Percentiles rank a stretch among this genome's conserved stretches.
Evolutionary conservation across 2,888 invertebrate species (phyloP).

Genomic region (Papilio demoleus): DNA sequence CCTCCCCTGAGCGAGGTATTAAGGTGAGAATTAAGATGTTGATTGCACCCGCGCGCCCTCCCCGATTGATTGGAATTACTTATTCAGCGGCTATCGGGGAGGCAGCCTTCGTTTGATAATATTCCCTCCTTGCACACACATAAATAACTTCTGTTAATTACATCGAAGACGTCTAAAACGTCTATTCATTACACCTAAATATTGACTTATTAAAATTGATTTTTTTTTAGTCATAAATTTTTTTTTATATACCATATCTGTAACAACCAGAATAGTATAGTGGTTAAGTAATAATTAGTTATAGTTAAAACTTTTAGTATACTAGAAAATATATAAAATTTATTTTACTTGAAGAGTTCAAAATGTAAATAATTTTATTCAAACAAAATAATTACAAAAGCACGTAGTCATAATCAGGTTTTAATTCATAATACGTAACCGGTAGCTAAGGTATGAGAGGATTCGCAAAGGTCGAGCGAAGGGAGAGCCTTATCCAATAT

Average conservation of each 20-base stretch:
- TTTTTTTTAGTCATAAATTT: no score
- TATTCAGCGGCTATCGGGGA: constrained; percentile 46
- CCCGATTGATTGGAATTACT: constrained; percentile 61
- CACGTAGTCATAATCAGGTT: constrained; percentile 40
- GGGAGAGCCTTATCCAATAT: constrained; percentile 81
- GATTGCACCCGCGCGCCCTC: constrained; percentile 48
- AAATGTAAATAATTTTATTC: constrained; percentile 5
- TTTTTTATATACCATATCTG: no score
- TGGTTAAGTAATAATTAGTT: no score
- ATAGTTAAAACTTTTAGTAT: no score
- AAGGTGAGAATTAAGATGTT: constrained; percentile 58
- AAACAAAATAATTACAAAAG: constrained; percentile 32
- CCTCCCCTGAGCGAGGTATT: constrained; percentile 45
- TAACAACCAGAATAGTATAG: no score
- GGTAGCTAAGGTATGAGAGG: constrained; percentile 48
- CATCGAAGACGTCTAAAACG: constrained; percentile 15
- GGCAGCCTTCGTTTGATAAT: constrained; percentile 28
- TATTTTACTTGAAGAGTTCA: no score
- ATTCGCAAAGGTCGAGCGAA: constrained; percentile 66
- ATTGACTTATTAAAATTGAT: no score
- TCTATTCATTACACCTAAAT: no score
- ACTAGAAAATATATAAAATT: no score
- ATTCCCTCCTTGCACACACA: neutral
- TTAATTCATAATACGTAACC: constrained; percentile 24
- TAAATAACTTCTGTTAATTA: constrained; percentile 16